Evolutionary conservation across 2,888 invertebrate species (phyloP), one percentile per base, ranked within the genome.

Genomic region (Phyto melanocephala): DNA sequence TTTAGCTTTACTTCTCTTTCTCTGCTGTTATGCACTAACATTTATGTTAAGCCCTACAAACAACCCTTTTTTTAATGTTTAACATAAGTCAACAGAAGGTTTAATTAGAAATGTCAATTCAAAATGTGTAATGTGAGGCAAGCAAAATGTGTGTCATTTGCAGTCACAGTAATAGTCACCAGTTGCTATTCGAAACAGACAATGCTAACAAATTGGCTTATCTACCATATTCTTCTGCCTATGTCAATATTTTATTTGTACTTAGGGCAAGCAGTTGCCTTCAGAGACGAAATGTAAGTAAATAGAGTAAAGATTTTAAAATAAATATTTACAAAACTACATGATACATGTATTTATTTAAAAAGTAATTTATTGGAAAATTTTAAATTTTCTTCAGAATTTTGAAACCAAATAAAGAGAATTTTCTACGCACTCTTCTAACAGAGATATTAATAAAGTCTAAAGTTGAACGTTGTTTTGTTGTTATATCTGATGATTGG

Each of bases 401-500:
- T 28, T 15, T 40, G 22, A 60, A 40, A 20, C 40, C 40, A 13
- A 1, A 28, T 10, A 24, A 33, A 24, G 60, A 54, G n/a, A 72
- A 42, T 40, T 24, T 8, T n/a, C 78, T 62, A 45, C 50, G 47
- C 20, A 10, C 28, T 4, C 56, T 82, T 35, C 20, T 85, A 28
- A 54, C 77, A 11, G 71, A 84, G 15, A 54, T 86, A n/a, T 42
- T 85, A 42, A 24, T 56, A 3, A 56, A 58, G 15, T 84, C 85
- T 0, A 87, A 85, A 28, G 86, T 90, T 11, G 79, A 89, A 50
- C 86, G 88, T n/a, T 91, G 91, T 79, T 87, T 86, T 37, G 88
- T 88, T 1, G 84, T 91, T n/a, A 88, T 91, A 56, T 89, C 90
- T 0, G 91, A 91, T 70, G 86, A 87, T 2, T 77, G 86, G 6